phyloP scores from a whole-genome alignment of 2,113 vertebrate genomes.

The Sakesphorus luctuosus region DNA sequence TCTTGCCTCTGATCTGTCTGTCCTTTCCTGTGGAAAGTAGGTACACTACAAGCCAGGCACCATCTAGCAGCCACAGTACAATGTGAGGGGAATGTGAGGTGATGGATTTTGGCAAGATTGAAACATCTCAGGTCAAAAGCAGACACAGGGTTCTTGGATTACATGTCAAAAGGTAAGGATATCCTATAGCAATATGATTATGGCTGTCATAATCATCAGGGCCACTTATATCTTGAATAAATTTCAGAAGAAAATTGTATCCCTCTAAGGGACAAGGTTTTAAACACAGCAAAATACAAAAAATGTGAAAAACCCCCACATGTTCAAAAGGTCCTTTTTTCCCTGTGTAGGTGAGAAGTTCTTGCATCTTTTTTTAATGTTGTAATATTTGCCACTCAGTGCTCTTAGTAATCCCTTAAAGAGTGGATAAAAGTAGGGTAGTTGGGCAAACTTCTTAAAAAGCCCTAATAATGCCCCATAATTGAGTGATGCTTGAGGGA shows the following conservation, averaged over 20 bases:
- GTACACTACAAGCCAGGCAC: background rate
- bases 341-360: background rate
- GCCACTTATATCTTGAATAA: background rate
- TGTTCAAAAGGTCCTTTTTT: background rate
- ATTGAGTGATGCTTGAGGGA: background rate
- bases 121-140: background rate
- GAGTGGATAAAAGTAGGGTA: background rate
- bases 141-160: background rate
- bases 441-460: background rate
- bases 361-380: background rate
- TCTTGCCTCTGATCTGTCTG: background rate
- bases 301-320: rapidly evolving
- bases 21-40: background rate
- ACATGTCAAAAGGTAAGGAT: background rate
- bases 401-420: background rate
- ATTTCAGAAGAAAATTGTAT: background rate
- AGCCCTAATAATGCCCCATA: background rate
- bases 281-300: background rate
- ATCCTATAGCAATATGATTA: background rate
- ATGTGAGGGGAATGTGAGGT: background rate
- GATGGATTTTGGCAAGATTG: background rate
- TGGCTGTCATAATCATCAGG: background rate
- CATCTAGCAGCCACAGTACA: background rate
- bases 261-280: background rate
- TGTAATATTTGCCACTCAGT: background rate